A percentile compares a stretch with the other conserved stretches of the same genome.
Evolutionary conservation across 2,888 invertebrate genomes (phyloP).

Genomic region (Melitaea athalia): DNA sequence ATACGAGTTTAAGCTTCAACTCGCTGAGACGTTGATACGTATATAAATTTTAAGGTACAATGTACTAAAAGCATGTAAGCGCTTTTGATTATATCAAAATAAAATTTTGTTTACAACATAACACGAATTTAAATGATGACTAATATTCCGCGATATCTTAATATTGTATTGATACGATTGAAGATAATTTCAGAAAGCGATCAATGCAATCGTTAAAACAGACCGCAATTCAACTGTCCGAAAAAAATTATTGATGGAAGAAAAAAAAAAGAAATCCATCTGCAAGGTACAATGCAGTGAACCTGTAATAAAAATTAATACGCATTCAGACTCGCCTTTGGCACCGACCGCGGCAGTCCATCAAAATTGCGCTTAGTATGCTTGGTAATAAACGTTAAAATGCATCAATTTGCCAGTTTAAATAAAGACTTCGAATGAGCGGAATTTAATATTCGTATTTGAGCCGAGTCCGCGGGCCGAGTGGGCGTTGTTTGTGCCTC

Average conservation of each 20-base stretch:
- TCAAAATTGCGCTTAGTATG: slow-evolving; percentile 59
- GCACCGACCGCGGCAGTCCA: slow-evolving; percentile 28
- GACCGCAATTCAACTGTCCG: slow-evolving; percentile 74
- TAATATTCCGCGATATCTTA: slow-evolving; percentile 47
- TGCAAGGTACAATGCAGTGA: slow-evolving; percentile 70
- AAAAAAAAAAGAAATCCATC: slow-evolving; percentile 68
- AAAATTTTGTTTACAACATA: slow-evolving; percentile 2
- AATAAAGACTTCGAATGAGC: slow-evolving; percentile 74
- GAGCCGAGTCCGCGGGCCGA: slow-evolving; percentile 70
- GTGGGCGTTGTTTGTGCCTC: slow-evolving; percentile 80
- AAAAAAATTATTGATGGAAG: slow-evolving; percentile 75
- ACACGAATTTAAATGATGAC: slow-evolving; percentile 25
- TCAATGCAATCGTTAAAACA: slow-evolving; percentile 68
- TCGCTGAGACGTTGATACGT: slow-evolving; percentile 5
- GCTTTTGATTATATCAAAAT: slow-evolving; percentile 8
- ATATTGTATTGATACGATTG: slow-evolving; percentile 57
- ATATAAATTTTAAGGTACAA: slow-evolving; percentile 14
- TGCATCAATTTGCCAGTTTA: slow-evolving; percentile 60
- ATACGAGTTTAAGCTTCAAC: slow-evolving; percentile 30
- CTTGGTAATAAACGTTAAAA: slow-evolving; percentile 66
- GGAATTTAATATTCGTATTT: slow-evolving; percentile 81
- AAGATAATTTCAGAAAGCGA: slow-evolving; percentile 65
- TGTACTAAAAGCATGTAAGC: slow-evolving; percentile 14
- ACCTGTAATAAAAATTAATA: slow-evolving; percentile 80
- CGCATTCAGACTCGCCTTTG: slow-evolving; percentile 59